Evolutionary conservation across 2,888 invertebrate species (phyloP).

Genomic region (Aromia moschata): DNA sequence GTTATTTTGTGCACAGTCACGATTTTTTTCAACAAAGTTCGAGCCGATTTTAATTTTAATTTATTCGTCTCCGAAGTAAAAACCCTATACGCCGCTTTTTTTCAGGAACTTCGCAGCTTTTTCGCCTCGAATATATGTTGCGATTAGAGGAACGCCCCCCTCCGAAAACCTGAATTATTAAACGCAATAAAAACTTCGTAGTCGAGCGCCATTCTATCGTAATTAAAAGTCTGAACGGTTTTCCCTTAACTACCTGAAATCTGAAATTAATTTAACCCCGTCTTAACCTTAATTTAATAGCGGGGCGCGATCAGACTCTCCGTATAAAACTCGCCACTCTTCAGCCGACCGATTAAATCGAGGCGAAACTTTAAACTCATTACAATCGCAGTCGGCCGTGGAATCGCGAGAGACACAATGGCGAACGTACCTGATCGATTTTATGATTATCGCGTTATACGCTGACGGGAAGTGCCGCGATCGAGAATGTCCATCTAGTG

Average conservation of each 20-base stretch:
- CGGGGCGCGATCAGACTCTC: constrained; percentile 50
- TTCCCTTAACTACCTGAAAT: constrained; percentile 55
- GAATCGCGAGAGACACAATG: constrained; percentile 31
- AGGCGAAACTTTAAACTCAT: constrained; percentile 51
- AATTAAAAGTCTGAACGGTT: constrained; percentile 55
- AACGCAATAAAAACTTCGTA: constrained; percentile 43
- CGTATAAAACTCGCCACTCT: constrained; percentile 51
- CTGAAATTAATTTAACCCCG: constrained; percentile 56
- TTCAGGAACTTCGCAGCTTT: no score
- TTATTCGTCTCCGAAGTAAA: no score
- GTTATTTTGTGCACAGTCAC: no score
- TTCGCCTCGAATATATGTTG: no score
- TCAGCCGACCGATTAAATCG: constrained; percentile 46
- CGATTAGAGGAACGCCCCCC: constrained; percentile 32
- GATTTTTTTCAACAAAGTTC: no score
- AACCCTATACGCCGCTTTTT: no score
- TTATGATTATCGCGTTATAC: background rate
- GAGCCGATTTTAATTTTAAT: no score
- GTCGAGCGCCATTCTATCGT: constrained; percentile 47
- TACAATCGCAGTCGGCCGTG: constrained; percentile 42
- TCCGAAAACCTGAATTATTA: constrained; percentile 45
- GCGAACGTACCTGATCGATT: constrained; percentile 34
- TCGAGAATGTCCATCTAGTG: no score
- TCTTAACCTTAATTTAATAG: constrained; percentile 55
- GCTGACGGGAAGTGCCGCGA: no score